These are phyloP conservation scores for Labia minor DNA, from an alignment of 2,888 invertebrate genomes.

Conservation along the genomic window DNA sequence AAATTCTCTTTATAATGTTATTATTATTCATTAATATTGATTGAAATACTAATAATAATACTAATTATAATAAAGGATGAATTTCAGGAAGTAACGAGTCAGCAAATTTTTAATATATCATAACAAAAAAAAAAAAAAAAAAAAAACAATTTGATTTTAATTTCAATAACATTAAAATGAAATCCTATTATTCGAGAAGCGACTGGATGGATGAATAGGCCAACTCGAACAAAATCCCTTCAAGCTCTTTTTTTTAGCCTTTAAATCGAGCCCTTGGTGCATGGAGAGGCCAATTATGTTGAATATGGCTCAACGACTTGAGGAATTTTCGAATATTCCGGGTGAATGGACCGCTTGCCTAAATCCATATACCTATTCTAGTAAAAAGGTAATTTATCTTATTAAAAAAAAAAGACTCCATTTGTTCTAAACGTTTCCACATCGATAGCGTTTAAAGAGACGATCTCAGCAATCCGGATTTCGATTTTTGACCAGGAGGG, in stretches of 20 bases:
- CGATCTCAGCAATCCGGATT: too few relatives aligned
- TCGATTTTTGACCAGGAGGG: too few relatives aligned
- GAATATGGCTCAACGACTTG: background rate
- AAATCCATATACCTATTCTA: slow-evolving; percentile 3
- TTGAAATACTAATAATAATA: too few relatives aligned
- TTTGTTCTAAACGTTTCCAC: background rate
- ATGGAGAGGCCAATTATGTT: background rate
- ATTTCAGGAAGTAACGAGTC: too few relatives aligned
- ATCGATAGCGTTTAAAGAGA: background rate
- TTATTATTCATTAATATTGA: too few relatives aligned
- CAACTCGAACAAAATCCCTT: background rate
- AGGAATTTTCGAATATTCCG: slow-evolving; percentile 8
- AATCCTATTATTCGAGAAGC: too few relatives aligned
- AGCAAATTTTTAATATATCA: too few relatives aligned
- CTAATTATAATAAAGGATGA: too few relatives aligned
- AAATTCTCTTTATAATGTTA: too few relatives aligned
- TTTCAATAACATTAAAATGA: too few relatives aligned
- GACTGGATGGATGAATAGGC: background rate
- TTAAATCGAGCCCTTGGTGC: background rate
- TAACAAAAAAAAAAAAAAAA: too few relatives aligned
- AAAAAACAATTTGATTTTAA: too few relatives aligned
- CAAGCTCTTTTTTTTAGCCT: background rate
- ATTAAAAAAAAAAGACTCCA: background rate
- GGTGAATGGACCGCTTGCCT: slow-evolving; percentile 8
- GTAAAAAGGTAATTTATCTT: background rate